Conservation (phyloP, 1,140 invertebrate genomes). For the Megalopta genalis region DNA sequence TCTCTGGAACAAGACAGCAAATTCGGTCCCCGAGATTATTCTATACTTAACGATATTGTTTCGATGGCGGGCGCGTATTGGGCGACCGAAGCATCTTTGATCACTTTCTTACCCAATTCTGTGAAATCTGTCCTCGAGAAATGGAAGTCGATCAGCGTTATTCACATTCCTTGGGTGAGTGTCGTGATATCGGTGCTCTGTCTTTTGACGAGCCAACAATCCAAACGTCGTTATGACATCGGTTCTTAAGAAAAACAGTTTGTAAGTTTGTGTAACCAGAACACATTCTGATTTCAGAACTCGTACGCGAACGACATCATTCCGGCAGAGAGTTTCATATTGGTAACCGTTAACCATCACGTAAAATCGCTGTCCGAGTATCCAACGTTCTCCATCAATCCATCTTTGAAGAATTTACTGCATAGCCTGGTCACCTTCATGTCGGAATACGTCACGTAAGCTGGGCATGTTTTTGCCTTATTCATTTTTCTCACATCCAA, state of each 20-base stretch:
- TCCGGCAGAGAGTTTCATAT: slow-evolving; percentile 89
- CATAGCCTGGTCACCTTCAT: slow-evolving; percentile 85
- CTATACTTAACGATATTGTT: slow-evolving; percentile 82
- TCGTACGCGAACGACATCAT: slow-evolving; percentile 89
- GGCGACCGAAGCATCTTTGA: slow-evolving; percentile 81
- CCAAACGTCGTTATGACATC: too few species aligned
- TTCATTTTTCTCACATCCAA: neutral
- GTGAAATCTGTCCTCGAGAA: slow-evolving; percentile 83
- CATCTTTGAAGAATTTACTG: slow-evolving; percentile 85
- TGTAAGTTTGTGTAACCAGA: neutral
- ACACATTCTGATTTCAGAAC: slow-evolving; percentile 79
- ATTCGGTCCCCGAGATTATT: slow-evolving; percentile 79
- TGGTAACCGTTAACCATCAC: slow-evolving; percentile 82
- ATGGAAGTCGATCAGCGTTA: slow-evolving; percentile 82
- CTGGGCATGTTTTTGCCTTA: slow-evolving; percentile 34
- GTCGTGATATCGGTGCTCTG: too few species aligned
- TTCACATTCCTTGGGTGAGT: slow-evolving; percentile 80
- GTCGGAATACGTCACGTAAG: slow-evolving; percentile 84
- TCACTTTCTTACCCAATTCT: slow-evolving; percentile 81
- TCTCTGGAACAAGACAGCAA: slow-evolving; percentile 78
- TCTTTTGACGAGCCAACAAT: too few species aligned
- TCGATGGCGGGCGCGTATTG: slow-evolving; percentile 82
- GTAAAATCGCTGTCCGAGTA: slow-evolving; percentile 82
- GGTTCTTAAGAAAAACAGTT: too few species aligned
- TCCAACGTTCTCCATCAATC: slow-evolving; percentile 83